Percentiles rank a stretch among this genome's conserved stretches.
phyloP scores from a whole-genome alignment of 2,797 vertebrate species.

The Octomys mimax region DNA sequence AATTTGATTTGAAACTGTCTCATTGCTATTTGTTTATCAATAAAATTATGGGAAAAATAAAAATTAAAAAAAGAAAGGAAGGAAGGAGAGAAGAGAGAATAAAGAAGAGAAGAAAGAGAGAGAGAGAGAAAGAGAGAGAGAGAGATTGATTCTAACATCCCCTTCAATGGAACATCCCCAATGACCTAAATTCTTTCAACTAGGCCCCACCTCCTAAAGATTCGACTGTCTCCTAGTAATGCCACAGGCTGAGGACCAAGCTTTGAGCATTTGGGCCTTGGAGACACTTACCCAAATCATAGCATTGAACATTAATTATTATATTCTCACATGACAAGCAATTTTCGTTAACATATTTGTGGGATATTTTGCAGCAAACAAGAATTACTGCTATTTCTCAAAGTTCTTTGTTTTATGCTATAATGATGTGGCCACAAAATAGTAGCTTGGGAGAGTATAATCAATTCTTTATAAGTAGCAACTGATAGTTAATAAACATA shows the following conservation, averaged over 20 bases:
- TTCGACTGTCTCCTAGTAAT: not conserved
- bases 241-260: not conserved
- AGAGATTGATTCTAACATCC: not conserved
- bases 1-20: too few species aligned
- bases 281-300: not conserved
- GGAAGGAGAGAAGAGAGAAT: not conserved
- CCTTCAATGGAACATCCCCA: not conserved
- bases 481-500: constrained; percentile 33
- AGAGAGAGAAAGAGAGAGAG: not conserved
- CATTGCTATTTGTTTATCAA: too few species aligned
- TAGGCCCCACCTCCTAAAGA: not conserved
- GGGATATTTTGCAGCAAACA: constrained; percentile 22
- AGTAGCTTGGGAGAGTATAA: constrained; percentile 50
- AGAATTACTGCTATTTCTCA: constrained; percentile 53
- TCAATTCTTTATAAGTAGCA: constrained; percentile 17
- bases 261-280: not conserved
- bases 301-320: not conserved
- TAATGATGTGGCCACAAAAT: not conserved
- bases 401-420: constrained; percentile 33
- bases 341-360: constrained; percentile 54
- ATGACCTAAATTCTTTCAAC: not conserved
- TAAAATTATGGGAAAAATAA: rapidly evolving
- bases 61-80: rapidly evolving
- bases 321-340: constrained; percentile 1
- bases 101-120: too few species aligned